Conservation (phyloP, 2,888 invertebrate genomes). For the Eledona agricola region DNA sequence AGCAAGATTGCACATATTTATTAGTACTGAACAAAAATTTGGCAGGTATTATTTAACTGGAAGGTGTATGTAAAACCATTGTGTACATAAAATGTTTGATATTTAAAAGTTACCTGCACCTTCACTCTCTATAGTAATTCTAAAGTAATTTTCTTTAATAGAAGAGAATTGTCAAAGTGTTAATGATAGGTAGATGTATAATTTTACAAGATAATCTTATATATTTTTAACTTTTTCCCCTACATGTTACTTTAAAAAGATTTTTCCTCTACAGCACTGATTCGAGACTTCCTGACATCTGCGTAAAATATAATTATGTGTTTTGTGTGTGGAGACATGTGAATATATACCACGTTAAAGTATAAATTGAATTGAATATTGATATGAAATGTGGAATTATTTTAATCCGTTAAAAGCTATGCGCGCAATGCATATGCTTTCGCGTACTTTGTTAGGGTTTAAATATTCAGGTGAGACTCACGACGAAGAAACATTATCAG, state of each 20-base stretch:
- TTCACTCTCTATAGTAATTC: slow-evolving; percentile 24
- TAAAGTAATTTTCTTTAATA: too few relatives aligned
- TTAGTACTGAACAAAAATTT: slow-evolving; percentile 6
- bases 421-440: slow-evolving; percentile 64
- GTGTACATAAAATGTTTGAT: slow-evolving; percentile 9
- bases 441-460: slow-evolving; percentile 61
- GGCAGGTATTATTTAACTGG: slow-evolving; percentile 4
- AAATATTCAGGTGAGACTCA: slow-evolving; percentile 61
- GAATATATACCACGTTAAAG: slow-evolving; percentile 51
- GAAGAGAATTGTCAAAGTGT: slow-evolving; percentile 8
- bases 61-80: slow-evolving; percentile 31
- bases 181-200: slow-evolving; percentile 10
- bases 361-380: slow-evolving; percentile 37
- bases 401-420: slow-evolving; percentile 57
- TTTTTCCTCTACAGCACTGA: slow-evolving; percentile 63
- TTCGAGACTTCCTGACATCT: slow-evolving; percentile 59
- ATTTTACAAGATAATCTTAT: slow-evolving; percentile 21
- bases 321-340: slow-evolving; percentile 59
- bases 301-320: slow-evolving; percentile 60
- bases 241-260: slow-evolving; percentile 51
- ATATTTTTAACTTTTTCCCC: slow-evolving; percentile 36
- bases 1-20: too few relatives aligned
- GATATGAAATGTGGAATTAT: slow-evolving; percentile 50
- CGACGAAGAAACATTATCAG: slow-evolving; percentile 53
- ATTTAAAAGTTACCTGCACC: slow-evolving; percentile 33